These are phyloP conservation scores for Pluvianellus socialis DNA, from an alignment of 2,113 vertebrate genomes.

Conservation along the genomic window DNA sequence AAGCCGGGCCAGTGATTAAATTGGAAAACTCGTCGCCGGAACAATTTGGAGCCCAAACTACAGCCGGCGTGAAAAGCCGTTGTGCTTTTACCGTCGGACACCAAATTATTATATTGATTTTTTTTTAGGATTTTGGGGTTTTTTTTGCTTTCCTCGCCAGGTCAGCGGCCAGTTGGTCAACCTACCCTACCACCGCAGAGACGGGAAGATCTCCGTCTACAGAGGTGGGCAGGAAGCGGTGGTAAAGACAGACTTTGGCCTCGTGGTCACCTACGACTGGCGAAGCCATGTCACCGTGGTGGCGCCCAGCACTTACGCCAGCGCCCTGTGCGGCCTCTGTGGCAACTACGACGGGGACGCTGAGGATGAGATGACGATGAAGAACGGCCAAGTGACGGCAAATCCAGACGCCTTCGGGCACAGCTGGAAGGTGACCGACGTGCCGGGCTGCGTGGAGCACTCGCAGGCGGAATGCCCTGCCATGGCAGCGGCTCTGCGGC, in stretches of 20 bases:
- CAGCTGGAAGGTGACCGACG: slow-evolving; percentile 74
- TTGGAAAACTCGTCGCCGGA: fast-evolving
- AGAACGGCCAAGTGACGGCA: slow-evolving; percentile 3
- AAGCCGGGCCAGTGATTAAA: too few relatives aligned
- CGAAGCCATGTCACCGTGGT: slow-evolving; percentile 23
- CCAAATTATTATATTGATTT: too few relatives aligned
- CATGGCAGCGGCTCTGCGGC: fast-evolving
- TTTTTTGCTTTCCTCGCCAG: neutral
- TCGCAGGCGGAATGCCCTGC: neutral
- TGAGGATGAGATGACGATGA: slow-evolving; percentile 66
- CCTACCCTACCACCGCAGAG: slow-evolving; percentile 59
- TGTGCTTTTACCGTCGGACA: neutral
- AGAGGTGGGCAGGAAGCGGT: slow-evolving; percentile 37
- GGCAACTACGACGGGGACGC: slow-evolving; percentile 78
- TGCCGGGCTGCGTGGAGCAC: slow-evolving; percentile 22
- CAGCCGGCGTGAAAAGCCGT: neutral
- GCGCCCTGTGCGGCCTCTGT: slow-evolving; percentile 79
- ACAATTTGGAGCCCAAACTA: too few relatives aligned
- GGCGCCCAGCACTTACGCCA: slow-evolving; percentile 74
- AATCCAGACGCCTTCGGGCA: slow-evolving; percentile 60
- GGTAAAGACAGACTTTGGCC: slow-evolving; percentile 74
- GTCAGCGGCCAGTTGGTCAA: slow-evolving; percentile 65
- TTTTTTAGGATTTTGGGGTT: too few relatives aligned
- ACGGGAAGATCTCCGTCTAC: slow-evolving; percentile 46
- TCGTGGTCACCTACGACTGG: slow-evolving; percentile 76